Base-by-base conservation (phyloP, 2,888 invertebrate species). In the Ennomos erosarius region DNA sequence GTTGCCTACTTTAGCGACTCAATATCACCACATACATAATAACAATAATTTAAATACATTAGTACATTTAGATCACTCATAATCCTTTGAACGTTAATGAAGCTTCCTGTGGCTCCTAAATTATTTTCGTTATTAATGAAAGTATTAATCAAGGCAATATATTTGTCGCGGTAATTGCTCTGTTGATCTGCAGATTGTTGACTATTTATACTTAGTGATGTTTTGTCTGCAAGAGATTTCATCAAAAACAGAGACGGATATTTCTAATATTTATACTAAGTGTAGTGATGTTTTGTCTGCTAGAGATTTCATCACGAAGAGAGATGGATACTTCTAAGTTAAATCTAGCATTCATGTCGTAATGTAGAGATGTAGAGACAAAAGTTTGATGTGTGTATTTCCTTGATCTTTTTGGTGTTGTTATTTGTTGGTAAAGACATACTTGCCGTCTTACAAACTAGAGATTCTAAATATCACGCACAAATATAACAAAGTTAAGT, bases 91-190 rank as follows among this genome's bases (percentile, higher is more conserved):
- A 8, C 2, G 9, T 26, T 36, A 11, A 1, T 9, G 48, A 43
- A 37, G 10, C 8, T n/a, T 11, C 16, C 33, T 34, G n/a, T 33
- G n/a, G 12, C 26, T 45, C 36, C 9, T 10, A 35, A 6, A 48
- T 44, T 36, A 43, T 16, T 37, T 47, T 40, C 34, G 36, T 44
- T 56, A 56, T 56, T 49, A 50, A 42, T 37, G 12, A 36, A 34
- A 12, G 36, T 46, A 39, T 39, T n/a, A 36, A 40, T 37, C n/a
- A 37, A 10, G 9, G 59, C 55, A 55, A 56, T 56, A 60, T 53
- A 60, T 55, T 52, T 49, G 55, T 55, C 55, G 36, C 8, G 5
- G 10, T 60, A 47, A 60, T 53, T 55, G 52, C 55, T n/a, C 9
- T 39, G 55, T 48, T 55, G 55, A 55, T 55, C 13, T 52, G 44